Evolutionary conservation across 2,888 invertebrate genomes (phyloP).

Genomic region (Tiliacea aurago): DNA sequence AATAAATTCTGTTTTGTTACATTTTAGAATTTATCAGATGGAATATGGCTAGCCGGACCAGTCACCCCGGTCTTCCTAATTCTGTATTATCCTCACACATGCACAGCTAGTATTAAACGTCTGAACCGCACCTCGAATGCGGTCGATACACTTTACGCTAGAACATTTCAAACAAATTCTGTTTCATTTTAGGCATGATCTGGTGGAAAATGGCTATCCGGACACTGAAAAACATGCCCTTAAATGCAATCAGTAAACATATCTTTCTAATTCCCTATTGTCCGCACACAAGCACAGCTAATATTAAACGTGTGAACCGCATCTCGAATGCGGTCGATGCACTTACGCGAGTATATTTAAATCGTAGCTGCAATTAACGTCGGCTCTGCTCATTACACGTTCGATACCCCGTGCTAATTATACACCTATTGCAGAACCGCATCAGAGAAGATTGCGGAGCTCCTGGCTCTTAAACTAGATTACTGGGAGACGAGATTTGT

Average conservation of each 20-base stretch:
- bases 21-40: not conserved
- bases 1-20: too few relatives aligned
- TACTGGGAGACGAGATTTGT: conserved; percentile 34
- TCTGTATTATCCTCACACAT: too few relatives aligned
- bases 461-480: conserved; percentile 40
- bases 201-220: not conserved
- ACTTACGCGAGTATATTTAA: conserved; percentile 81
- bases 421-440: conserved; percentile 67
- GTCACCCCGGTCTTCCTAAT: too few relatives aligned
- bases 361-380: conserved; percentile 81
- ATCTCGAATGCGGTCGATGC: conserved; percentile 78
- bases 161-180: too few relatives aligned
- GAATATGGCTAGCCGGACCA: too few relatives aligned
- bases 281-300: conserved; percentile 24
- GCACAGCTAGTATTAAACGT: too few relatives aligned
- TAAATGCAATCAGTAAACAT: not conserved
- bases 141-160: too few relatives aligned
- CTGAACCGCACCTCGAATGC: too few relatives aligned
- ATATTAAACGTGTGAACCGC: conserved; percentile 43
- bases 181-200: too few relatives aligned
- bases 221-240: not conserved
- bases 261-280: conserved; percentile 36
- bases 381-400: conserved; percentile 77
- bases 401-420: conserved; percentile 78
- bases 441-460: conserved; percentile 50